Conservation (phyloP, 2,797 vertebrate species). For the Orestias chungarensis region DNA sequence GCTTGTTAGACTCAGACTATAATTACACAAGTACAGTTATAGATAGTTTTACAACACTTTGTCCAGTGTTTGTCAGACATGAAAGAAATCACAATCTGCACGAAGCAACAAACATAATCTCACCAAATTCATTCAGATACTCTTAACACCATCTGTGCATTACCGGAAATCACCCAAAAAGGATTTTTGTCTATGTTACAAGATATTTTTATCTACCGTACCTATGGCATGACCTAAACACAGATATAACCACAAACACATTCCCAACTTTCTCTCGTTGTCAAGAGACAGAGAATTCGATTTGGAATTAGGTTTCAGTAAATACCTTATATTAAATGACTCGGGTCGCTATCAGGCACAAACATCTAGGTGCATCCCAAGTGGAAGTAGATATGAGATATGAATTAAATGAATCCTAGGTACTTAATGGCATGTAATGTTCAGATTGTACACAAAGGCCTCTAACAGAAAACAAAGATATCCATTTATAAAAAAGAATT, state of each 20-base stretch:
- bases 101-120: not conserved
- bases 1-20: not conserved
- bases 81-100: not conserved
- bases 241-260: not conserved
- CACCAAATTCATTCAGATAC: not conserved
- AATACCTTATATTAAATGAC: conserved; percentile 4
- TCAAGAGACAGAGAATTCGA: not conserved
- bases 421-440: too few species aligned
- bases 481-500: not conserved
- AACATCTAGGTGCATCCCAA: not conserved
- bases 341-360: not conserved
- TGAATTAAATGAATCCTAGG: not conserved
- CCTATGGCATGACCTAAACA: not conserved
- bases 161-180: too few species aligned
- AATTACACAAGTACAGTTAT: not conserved
- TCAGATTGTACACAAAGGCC: too few species aligned
- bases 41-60: not conserved
- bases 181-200: not conserved
- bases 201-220: not conserved
- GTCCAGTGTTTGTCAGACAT: not conserved
- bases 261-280: not conserved
- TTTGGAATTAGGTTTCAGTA: not conserved
- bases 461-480: not conserved
- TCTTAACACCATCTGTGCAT: not conserved
- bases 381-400: conserved; percentile 3